phyloP scores from a whole-genome alignment of 2,113 vertebrate genomes.

The Pantherophis guttatus region DNA sequence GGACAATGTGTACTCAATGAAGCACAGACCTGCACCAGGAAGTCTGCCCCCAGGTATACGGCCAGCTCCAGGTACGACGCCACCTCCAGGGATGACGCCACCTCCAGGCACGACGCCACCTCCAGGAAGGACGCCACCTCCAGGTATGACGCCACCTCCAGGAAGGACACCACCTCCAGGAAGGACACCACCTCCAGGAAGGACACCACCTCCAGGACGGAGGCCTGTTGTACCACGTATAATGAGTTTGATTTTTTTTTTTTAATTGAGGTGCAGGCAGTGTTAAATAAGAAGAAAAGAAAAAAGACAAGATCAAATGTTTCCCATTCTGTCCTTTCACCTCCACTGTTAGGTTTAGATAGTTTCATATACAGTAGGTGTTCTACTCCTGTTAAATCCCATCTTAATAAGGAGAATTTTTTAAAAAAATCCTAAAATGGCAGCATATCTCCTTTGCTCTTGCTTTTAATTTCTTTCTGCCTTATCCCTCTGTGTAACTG shows the following conservation, averaged over 20 bases:
- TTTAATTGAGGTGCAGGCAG: neutral
- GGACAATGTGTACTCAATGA: neutral
- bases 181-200: conserved; percentile 14
- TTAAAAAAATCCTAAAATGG: neutral
- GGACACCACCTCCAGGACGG: rapidly evolving
- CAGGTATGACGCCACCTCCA: neutral
- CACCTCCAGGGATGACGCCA: conserved; percentile 37
- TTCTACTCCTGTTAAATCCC: neutral
- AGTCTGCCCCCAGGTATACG: conserved; percentile 30
- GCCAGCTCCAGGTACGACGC: conserved; percentile 40
- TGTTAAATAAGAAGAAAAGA: neutral
- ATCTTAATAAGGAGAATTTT: too few relatives aligned
- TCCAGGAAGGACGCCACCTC: conserved; percentile 50
- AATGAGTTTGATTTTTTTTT: neutral
- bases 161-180: conserved; percentile 37
- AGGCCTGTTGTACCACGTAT: neutral
- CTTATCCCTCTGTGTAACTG: neutral
- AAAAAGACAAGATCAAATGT: neutral
- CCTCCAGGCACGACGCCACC: conserved; percentile 47
- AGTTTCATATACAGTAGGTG: neutral
- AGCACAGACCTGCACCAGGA: conserved; percentile 45
- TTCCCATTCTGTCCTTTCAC: neutral
- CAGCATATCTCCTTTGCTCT: too few relatives aligned
- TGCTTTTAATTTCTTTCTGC: neutral
- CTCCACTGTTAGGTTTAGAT: neutral